Conservation (phyloP, 2,797 vertebrate genomes). For the Alfaro cultratus region DNA sequence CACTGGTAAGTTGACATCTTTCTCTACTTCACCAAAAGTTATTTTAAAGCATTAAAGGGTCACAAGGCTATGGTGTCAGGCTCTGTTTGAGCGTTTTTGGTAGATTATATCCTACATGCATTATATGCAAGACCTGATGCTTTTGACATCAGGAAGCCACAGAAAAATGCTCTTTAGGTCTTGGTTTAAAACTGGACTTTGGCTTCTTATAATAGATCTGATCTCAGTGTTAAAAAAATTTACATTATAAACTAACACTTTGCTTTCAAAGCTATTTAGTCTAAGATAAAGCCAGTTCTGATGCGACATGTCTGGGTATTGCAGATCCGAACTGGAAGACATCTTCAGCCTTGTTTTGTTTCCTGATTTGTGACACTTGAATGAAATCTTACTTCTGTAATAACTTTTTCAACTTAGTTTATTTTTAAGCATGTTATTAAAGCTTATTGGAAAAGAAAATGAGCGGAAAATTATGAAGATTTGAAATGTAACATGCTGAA, state of each 20-base stretch:
- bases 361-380: neutral
- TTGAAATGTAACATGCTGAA: neutral
- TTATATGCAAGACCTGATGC: neutral
- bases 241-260: neutral
- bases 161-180: neutral
- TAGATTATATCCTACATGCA: neutral
- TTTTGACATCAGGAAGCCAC: neutral
- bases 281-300: neutral
- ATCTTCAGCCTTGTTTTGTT: neutral
- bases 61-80: neutral
- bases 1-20: constrained; percentile 84
- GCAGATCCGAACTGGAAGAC: neutral
- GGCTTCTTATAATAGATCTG: neutral
- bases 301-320: neutral
- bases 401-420: neutral
- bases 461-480: neutral
- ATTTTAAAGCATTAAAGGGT: constrained; percentile 5
- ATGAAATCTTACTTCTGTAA: neutral
- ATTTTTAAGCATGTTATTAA: neutral
- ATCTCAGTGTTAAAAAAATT: neutral
- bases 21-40: constrained; percentile 11
- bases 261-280: neutral
- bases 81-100: neutral
- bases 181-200: neutral
- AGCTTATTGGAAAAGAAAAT: neutral